Base-by-base conservation (phyloP, 2,113 vertebrate genomes). In the Ginglymostoma cirratum region DNA sequence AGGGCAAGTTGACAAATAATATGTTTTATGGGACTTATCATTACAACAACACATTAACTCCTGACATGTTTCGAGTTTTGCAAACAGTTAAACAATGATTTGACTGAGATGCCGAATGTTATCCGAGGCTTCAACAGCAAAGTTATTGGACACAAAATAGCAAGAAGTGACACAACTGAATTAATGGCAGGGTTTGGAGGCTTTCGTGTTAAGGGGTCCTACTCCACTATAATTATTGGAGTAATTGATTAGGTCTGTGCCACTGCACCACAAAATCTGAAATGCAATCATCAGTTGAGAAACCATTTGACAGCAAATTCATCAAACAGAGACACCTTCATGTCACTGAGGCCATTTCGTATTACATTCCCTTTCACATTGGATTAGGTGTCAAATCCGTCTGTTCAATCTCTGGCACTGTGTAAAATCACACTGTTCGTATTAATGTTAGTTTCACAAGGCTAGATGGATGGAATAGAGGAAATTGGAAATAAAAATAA, bases 311-410 rank as follows among this genome's bases (percentile, higher is more conserved):
- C 87, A 61, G 87, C 55, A 65, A 61, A 55, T 65, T 92, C 87
- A 92, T 92, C 87, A 92, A 61, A 65, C n/a, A 61, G 55, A 65
- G 55, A 92, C 55, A 65, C 55, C 55, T 30, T 92, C 30, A 65
- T 92, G 55, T 92, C 87, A 92, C 61, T 92, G n/a, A 92, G 87
- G 55, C 55, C 87, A 65, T 92, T 92, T 61, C 34, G 12, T 92
- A n/a, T 70, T 70, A 70, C 14, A 70, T 21, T 70, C 66, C 42
- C 67, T 27, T 94, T 45, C 66, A 94, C 15, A 70, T 72, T 30
- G 67, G 66, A 42, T 94, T 70, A 70, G n/a, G 23, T 94, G 38
- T 70, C 93, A 70, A 45, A 94, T 94, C 70, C 61, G n/a, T 94
- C 66, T 45, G 48, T 34, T 90, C 27, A 90, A 90, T 61, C 55